Conservation (phyloP, 1,140 invertebrate genomes). For the Ostrea edulis region DNA sequence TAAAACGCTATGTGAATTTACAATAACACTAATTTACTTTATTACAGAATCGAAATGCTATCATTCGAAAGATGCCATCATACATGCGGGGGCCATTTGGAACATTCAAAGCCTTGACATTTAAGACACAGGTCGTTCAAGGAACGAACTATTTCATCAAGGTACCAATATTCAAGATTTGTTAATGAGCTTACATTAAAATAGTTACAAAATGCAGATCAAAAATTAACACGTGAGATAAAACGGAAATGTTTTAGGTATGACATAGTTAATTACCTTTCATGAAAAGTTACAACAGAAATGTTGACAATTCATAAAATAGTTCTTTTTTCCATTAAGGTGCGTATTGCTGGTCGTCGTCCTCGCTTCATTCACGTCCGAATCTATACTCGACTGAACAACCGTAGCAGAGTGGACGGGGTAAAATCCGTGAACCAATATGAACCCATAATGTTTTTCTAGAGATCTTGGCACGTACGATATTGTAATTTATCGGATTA, state of each 20-base stretch:
- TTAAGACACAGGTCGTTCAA: background rate
- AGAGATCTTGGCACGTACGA: background rate
- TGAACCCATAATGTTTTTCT: background rate
- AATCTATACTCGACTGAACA: background rate
- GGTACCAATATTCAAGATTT: background rate
- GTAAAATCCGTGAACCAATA: background rate
- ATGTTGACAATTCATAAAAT: background rate
- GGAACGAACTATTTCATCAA: conserved; percentile 10
- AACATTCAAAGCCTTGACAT: background rate
- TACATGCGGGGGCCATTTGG: background rate
- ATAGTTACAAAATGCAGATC: background rate
- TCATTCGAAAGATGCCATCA: background rate
- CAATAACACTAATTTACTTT: too few species aligned
- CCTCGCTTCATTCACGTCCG: background rate
- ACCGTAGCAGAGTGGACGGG: background rate
- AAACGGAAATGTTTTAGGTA: background rate
- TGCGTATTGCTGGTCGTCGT: background rate
- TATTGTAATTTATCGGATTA: too few species aligned
- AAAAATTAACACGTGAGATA: background rate
- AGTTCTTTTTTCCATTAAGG: background rate
- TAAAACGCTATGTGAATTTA: too few species aligned
- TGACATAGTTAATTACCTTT: background rate
- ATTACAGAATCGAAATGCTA: background rate
- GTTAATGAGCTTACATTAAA: too few species aligned
- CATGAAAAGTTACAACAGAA: background rate